Evolutionary conservation across 2,113 vertebrate genomes (phyloP).

Genomic region (Sorex fumeus): DNA sequence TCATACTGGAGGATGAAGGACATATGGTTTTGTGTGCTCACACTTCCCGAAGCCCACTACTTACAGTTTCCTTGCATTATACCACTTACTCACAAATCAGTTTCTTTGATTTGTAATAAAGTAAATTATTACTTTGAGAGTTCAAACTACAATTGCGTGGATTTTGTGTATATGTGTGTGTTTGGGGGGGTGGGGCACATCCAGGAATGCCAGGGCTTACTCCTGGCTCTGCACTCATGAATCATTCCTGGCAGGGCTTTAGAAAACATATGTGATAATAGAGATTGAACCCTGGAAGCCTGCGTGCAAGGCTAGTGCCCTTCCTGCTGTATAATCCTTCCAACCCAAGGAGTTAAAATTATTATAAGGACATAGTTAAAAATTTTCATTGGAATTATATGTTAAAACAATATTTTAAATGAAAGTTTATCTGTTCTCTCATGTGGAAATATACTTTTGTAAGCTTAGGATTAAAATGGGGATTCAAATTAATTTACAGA

Average conservation of each 20-base stretch:
- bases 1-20: background rate
- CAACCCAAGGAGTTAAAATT: too few species aligned
- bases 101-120: background rate
- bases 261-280: too few species aligned
- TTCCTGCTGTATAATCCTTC: too few species aligned
- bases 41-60: background rate
- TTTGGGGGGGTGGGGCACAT: too few species aligned
- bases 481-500: conserved; percentile 25
- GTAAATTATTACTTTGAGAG: background rate
- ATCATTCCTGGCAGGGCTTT: too few species aligned
- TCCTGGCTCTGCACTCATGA: too few species aligned
- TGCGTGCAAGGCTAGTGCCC: too few species aligned
- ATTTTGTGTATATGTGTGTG: too few species aligned
- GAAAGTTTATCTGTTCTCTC: background rate
- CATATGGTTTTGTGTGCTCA: background rate
- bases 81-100: background rate
- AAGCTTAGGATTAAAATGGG: conserved; percentile 3
- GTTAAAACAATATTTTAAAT: background rate
- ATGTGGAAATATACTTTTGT: background rate
- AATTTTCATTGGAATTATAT: background rate
- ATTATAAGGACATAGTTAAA: background rate
- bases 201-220: too few species aligned
- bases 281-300: too few species aligned
- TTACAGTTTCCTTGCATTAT: background rate
- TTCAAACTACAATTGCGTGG: background rate